These are phyloP conservation scores for Tympanuchus pallidicinctus DNA, from an alignment of 2,113 vertebrate species.

Conservation along the genomic window DNA sequence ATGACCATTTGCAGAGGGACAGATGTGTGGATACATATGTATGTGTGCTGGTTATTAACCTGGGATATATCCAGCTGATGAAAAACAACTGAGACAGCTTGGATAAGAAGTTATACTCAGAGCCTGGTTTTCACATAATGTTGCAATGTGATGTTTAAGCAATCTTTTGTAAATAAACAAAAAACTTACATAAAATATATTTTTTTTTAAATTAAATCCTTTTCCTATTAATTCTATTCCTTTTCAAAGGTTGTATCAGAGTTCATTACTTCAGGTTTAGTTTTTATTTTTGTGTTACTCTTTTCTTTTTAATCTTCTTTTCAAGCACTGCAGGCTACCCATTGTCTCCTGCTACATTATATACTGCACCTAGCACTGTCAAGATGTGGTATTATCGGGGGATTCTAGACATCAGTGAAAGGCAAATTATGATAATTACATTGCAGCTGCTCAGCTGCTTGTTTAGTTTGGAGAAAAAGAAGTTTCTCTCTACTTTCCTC, in stretches of 20 bases:
- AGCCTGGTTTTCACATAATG: rapidly evolving
- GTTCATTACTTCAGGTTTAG: neutral
- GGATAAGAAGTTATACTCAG: neutral
- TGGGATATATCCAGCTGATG: neutral
- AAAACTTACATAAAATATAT: neutral
- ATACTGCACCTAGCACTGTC: neutral
- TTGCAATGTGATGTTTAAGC: neutral
- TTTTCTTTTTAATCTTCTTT: neutral
- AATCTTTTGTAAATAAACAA: neutral
- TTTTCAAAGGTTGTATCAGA: neutral
- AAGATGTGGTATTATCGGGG: neutral
- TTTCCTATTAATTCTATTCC: neutral
- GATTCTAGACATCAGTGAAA: conserved; percentile 32
- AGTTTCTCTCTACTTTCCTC: neutral
- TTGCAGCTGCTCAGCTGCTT: conserved; percentile 23
- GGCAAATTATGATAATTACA: conserved; percentile 45
- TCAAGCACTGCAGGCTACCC: neutral
- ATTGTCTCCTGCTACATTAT: neutral
- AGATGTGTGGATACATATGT: neutral
- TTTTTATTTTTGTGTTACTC: neutral
- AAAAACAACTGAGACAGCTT: neutral
- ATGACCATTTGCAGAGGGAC: neutral
- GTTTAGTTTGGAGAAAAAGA: neutral
- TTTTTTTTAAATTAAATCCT: neutral
- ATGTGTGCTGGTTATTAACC: neutral